Base-by-base conservation (phyloP, 30 jellyfish, hydroid and myxozoan species). In the Sanderia malayensis region DNA sequence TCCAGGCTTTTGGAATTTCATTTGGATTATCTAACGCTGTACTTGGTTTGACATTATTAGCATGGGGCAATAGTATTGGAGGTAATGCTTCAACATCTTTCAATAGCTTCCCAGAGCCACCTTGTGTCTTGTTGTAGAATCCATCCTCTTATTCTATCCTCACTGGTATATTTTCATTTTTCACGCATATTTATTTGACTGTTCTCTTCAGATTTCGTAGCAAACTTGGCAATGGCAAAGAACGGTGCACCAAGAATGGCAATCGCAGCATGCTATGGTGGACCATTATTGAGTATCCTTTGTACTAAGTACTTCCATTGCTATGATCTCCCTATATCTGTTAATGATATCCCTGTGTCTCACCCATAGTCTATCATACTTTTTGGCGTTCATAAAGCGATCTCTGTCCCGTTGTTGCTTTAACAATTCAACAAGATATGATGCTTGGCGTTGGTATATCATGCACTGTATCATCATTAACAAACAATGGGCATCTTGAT, bases 231-330 rank as follows among this genome's bases (percentile, higher is more conserved):
- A 0, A 81, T 89, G 94, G 97, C 97, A 10, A 62, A 47, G 44
- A 87, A 89, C 53, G 97, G 97, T 1, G 93, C 97, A 0, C 97
- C 97, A 1, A 79, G 97, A 24, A 89, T 89, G 97, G 97, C 97
- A 9, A 89, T 89, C 9, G 95, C 97, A 19, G 97, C 97, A 21
- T 89, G 97, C 53, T 89, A 71, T 70, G 97, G 97, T 44, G 97
- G 97, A 29, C 97, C 97, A 0, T 52, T 89, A 81, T 74, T 89
- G 55, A 89, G 97, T 89, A 89, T 89, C 97, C 81, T 89, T 89
- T n/a, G n/a, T n/a, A n/a, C n/a, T n/a, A n/a, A n/a, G n/a, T n/a
- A n/a, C n/a, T n/a, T n/a, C n/a, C n/a, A n/a, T n/a, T n/a, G n/a
- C n/a, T n/a, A n/a, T n/a, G n/a, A n/a, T n/a, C n/a, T n/a, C n/a